A percentile compares a stretch with the other conserved stretches of the same genome.
These are phyloP conservation scores for Clarias magur DNA, from an alignment of 2,113 vertebrate species.

Conservation along the genomic window DNA sequence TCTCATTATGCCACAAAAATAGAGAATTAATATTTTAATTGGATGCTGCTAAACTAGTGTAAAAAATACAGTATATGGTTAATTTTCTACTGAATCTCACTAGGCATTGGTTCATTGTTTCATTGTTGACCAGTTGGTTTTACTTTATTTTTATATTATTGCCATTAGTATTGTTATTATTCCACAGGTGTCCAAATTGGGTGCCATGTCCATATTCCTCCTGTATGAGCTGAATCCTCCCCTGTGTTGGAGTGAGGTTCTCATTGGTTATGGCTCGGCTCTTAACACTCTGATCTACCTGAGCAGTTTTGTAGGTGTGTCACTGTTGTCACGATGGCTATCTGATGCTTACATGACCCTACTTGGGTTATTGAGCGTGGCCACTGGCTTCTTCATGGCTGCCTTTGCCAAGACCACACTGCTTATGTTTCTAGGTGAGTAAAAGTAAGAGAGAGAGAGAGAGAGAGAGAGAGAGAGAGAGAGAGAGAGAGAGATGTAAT, in stretches of 20 bases:
- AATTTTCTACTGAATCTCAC: background rate
- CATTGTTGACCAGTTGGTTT: background rate
- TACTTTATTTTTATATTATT: background rate
- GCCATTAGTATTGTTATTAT: background rate
- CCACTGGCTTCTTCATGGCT: constrained; percentile 72
- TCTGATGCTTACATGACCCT: constrained; percentile 75
- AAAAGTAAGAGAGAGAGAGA: background rate
- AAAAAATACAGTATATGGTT: background rate
- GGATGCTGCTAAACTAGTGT: background rate
- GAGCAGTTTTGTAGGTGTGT: constrained; percentile 79
- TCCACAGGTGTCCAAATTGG: constrained; percentile 63
- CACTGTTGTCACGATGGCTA: constrained; percentile 75
- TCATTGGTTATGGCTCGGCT: constrained; percentile 81
- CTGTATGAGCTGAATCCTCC: constrained; percentile 82
- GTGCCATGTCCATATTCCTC: constrained; percentile 70
- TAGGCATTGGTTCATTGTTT: background rate
- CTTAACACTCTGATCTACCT: constrained; percentile 71
- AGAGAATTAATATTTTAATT: background rate
- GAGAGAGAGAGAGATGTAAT: background rate
- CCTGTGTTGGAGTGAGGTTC: constrained; percentile 83
- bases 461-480: background rate
- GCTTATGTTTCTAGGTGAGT: constrained; percentile 81
- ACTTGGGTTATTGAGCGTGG: constrained; percentile 78
- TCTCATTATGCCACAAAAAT: background rate
- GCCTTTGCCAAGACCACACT: constrained; percentile 80